Base-by-base conservation (phyloP, 2,888 invertebrate genomes). In the Plebejus argus region DNA sequence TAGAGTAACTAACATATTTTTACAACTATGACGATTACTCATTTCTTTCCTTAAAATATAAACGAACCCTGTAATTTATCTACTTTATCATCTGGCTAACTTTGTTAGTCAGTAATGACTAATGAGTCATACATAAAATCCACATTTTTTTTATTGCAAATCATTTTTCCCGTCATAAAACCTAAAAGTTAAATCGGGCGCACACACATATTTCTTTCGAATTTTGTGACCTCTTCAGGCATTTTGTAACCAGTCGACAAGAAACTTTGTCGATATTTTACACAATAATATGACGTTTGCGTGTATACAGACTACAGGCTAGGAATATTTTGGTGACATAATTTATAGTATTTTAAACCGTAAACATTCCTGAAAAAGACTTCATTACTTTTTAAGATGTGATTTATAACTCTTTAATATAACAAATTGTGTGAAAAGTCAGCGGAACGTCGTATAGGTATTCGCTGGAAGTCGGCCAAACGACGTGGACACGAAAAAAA, bases 381-480 rank as follows among this genome's bases (percentile, higher is more conserved):
- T 28, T 28, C 6, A 28, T 66, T 28, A 28, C 28, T 7, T 28
- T 28, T 28, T 28, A 28, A 66, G 28, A 28, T 15, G 28, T 66
- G 66, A 66, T 66, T 66, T 66, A 66, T 66, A 66, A 66, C 66
- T 7, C 66, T 18, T 33, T 66, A 66, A 28, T 66, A 66, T 18
- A 66, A 66, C 66, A 66, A 28, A 33, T 61, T 15, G 28, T 66
- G 33, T 61, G 12, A 28, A 23, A 61, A 23, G 61, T 61, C 61
- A 23, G 23, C 28, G 61, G 61, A 28, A 2, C 20, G 58, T 58
- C n/a, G 7, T 89, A 89, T 87, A 83, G 83, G 84, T 84, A 82
- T 83, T 86, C 83, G 79, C 77, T 91, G 91, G 91, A 86, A 78
- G 58, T 39, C 76, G 79, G 89, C 91, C 91, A 91, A 83, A 79